Evolutionary conservation across 2,797 vertebrate species (phyloP).

Genomic region (Sebastolobus alascanus): DNA sequence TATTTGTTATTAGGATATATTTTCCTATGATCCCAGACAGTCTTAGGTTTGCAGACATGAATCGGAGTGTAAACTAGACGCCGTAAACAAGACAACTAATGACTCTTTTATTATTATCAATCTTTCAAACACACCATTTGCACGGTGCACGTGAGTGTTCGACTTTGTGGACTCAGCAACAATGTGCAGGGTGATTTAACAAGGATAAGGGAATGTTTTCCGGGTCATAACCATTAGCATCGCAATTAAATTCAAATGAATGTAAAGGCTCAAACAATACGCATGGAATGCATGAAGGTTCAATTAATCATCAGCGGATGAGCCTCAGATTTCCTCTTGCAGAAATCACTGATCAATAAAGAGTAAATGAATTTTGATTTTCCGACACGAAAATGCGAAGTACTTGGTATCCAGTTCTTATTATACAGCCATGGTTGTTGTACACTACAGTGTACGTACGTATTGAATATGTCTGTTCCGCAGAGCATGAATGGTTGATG

Average conservation of each 20-base stretch:
- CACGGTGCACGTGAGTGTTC: slow-evolving; percentile 44
- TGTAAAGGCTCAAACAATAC: slow-evolving; percentile 53
- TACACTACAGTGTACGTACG: no score
- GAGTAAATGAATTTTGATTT: not conserved
- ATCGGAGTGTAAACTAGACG: slow-evolving; percentile 33
- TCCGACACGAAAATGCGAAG: no score
- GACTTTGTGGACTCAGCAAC: slow-evolving; percentile 70
- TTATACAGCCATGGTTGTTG: no score
- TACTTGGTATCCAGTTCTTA: no score
- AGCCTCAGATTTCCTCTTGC: slow-evolving; percentile 5
- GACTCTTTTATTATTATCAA: slow-evolving; percentile 44
- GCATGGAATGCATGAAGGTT: slow-evolving; percentile 10
- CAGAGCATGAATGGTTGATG: no score
- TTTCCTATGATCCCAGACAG: slow-evolving; percentile 9
- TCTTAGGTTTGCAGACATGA: slow-evolving; percentile 40
- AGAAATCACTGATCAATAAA: slow-evolving; percentile 1
- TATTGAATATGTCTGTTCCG: no score
- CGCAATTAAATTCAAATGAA: slow-evolving; percentile 66
- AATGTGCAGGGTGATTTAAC: slow-evolving; percentile 61
- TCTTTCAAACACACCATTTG: slow-evolving; percentile 61
- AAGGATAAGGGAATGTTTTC: slow-evolving; percentile 55
- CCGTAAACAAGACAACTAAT: slow-evolving; percentile 56
- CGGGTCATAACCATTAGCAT: slow-evolving; percentile 64
- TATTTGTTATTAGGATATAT: slow-evolving; percentile 30
- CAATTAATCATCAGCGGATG: slow-evolving; percentile 33